Percentiles rank a stretch among this genome's conserved stretches.
phyloP scores from a whole-genome alignment of 2,797 vertebrate genomes.

The Pangasius mekongensis region DNA sequence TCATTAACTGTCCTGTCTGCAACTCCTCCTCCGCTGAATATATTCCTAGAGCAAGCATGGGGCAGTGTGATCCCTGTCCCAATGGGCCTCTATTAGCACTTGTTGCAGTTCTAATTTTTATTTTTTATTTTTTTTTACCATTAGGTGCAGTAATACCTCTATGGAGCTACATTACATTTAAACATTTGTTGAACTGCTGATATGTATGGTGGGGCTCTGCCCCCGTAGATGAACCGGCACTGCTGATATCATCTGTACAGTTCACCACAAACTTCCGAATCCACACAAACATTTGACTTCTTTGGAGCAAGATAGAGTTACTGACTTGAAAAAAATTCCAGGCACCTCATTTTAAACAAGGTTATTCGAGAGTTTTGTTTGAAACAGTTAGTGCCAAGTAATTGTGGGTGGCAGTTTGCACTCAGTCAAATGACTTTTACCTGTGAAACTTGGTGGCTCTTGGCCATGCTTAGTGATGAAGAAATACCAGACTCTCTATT shows the following conservation, averaged over 20 bases:
- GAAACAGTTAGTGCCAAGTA: background rate
- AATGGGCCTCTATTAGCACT: background rate
- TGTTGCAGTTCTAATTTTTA: background rate
- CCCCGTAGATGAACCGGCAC: background rate
- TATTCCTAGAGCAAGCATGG: background rate
- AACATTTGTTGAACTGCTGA: background rate
- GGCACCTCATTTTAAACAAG: background rate
- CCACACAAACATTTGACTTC: background rate
- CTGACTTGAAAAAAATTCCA: background rate
- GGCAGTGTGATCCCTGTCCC: background rate
- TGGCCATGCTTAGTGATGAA: background rate
- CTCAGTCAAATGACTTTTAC: background rate
- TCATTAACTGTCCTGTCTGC: background rate
- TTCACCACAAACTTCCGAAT: background rate
- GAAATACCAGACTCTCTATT: background rate
- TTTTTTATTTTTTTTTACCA: background rate
- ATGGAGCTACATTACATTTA: background rate
- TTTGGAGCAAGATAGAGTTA: background rate
- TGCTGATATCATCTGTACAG: background rate
- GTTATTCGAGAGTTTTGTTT: background rate
- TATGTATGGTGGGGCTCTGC: background rate
- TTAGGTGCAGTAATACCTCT: background rate
- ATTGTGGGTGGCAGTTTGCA: background rate
- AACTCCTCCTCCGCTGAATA: background rate
- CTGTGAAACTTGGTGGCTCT: background rate